A percentile compares a stretch with the other conserved stretches of the same genome.
phyloP scores from a whole-genome alignment of 2,797 vertebrate species.

The Dermochelys coriacea region DNA sequence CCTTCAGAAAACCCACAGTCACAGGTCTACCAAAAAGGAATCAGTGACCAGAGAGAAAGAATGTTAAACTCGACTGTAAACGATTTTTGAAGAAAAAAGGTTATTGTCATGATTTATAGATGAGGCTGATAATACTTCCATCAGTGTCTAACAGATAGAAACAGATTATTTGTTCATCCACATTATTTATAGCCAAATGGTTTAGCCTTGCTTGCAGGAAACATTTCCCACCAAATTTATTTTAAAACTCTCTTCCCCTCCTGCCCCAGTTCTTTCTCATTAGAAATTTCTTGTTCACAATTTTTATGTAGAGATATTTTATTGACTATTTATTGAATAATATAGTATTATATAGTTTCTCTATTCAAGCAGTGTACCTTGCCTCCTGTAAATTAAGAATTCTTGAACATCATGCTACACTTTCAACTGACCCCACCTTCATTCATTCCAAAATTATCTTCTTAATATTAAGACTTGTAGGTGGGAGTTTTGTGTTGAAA shows the following conservation, averaged over 20 bases:
- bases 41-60: not conserved
- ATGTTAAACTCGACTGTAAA: not conserved
- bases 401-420: rapidly evolving
- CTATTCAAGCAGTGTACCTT: not conserved
- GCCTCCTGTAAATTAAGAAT: not conserved
- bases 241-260: not conserved
- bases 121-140: not conserved
- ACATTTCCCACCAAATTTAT: not conserved
- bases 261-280: not conserved
- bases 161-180: not conserved
- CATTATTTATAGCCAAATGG: not conserved
- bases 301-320: not conserved
- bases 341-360: rapidly evolving
- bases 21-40: not conserved
- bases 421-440: not conserved
- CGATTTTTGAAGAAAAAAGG: not conserved
- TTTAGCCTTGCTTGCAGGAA: not conserved
- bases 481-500: not conserved
- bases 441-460: not conserved
- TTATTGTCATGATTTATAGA: not conserved
- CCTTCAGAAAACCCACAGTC: not conserved
- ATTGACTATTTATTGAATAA: not conserved
- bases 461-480: not conserved
- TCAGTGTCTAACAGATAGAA: not conserved
- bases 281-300: not conserved